phyloP scores from a whole-genome alignment of 2,888 invertebrate genomes.

The Pyrocoelia pectoralis region DNA sequence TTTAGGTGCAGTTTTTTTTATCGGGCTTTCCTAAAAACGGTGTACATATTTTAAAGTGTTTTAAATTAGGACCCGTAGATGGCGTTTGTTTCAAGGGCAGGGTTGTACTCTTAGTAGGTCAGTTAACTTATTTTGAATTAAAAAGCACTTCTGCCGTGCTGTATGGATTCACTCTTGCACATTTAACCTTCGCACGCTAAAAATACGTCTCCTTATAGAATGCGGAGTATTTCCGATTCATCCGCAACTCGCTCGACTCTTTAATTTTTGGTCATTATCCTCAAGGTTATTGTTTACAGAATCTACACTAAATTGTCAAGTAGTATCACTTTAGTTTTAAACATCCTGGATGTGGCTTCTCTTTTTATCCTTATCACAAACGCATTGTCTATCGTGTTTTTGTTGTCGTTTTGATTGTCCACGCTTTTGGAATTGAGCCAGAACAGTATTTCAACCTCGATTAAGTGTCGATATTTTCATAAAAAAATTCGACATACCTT shows the following conservation, averaged over 20 bases:
- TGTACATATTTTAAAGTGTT: neutral
- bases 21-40: neutral
- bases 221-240: constrained; percentile 12
- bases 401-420: neutral
- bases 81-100: constrained; percentile 1
- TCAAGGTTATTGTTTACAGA: neutral
- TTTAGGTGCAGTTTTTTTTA: constrained; percentile 11
- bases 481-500: neutral
- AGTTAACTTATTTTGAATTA: neutral
- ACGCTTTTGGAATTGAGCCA: constrained; percentile 1
- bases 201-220: neutral
- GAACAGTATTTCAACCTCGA: neutral
- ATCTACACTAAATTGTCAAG: neutral
- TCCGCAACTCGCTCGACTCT: neutral
- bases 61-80: neutral
- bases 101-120: constrained; percentile 1
- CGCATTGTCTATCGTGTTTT: neutral
- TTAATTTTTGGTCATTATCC: neutral
- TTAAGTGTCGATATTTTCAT: neutral
- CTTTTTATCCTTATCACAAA: neutral
- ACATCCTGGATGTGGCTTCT: constrained; percentile 13
- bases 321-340: neutral
- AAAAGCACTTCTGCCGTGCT: neutral
- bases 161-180: neutral
- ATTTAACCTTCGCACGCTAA: constrained; percentile 3